phyloP scores from a whole-genome alignment of 2,113 vertebrate species.

The Cephalopholis sonnerati region DNA sequence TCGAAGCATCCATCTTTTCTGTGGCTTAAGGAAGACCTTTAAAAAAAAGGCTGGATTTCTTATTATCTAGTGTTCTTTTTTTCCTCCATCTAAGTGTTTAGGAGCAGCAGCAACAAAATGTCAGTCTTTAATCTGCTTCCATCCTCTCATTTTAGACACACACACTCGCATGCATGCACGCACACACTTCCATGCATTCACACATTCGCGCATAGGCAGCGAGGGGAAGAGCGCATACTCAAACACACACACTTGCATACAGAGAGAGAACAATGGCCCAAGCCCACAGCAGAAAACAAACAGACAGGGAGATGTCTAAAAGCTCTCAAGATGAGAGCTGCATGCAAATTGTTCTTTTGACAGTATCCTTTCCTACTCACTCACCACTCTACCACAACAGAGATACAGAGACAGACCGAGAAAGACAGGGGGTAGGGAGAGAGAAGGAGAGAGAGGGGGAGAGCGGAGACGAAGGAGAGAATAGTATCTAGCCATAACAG shows the following conservation, averaged over 20 bases:
- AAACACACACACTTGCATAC: neutral
- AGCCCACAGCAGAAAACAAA: constrained; percentile 77
- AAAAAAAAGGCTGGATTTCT: constrained; percentile 1
- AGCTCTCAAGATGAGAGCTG: constrained; percentile 82
- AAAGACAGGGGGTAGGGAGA: constrained; percentile 44
- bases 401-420: constrained; percentile 68
- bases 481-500: constrained; percentile 73
- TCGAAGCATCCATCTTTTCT: constrained; percentile 12
- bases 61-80: constrained; percentile 17
- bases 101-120: constrained; percentile 47
- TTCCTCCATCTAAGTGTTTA: constrained; percentile 41
- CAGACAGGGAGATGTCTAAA: constrained; percentile 78
- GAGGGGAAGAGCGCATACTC: constrained; percentile 39
- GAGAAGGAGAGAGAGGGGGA: constrained; percentile 10
- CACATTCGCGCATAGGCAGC: constrained; percentile 33
- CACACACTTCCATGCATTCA: constrained; percentile 1
- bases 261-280: constrained; percentile 70
- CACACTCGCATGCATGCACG: neutral
- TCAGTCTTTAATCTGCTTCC: constrained; percentile 46
- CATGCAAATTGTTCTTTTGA: constrained; percentile 84
- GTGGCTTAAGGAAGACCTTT: constrained; percentile 20
- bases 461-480: constrained; percentile 55
- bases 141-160: constrained; percentile 34
- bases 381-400: constrained; percentile 71
- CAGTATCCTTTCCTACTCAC: constrained; percentile 77